These are phyloP conservation scores for Tetramorium alpestre DNA, from an alignment of 1,140 invertebrate genomes.

Conservation along the genomic window DNA sequence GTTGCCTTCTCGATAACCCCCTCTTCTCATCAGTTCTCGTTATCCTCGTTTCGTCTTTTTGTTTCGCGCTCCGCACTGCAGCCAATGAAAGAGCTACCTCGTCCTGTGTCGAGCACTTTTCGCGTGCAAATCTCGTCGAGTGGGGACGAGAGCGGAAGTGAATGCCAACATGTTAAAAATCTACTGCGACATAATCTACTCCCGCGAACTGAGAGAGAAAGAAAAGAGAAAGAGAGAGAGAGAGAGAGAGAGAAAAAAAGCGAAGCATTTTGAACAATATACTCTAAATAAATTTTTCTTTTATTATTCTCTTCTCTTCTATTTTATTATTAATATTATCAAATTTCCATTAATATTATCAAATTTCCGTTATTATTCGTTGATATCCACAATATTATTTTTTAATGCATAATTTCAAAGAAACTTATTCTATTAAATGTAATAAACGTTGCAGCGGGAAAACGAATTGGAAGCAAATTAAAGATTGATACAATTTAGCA, in stretches of 20 bases:
- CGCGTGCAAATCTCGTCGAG: slow-evolving; percentile 51
- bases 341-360: background rate
- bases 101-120: slow-evolving; percentile 62
- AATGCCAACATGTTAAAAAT: slow-evolving; percentile 42
- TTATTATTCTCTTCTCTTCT: too few relatives aligned
- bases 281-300: background rate
- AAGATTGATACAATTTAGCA: slow-evolving; percentile 25
- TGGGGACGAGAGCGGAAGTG: slow-evolving; percentile 27
- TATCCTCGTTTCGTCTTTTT: slow-evolving; percentile 60
- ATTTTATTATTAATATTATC: background rate
- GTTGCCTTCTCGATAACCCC: slow-evolving; percentile 57
- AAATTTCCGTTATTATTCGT: background rate
- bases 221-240: background rate
- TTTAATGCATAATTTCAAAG: background rate
- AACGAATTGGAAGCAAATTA: slow-evolving; percentile 24
- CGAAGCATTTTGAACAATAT: background rate
- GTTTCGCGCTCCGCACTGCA: slow-evolving; percentile 62
- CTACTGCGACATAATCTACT: slow-evolving; percentile 9
- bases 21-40: slow-evolving; percentile 23
- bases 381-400: background rate
- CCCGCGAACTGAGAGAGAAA: background rate
- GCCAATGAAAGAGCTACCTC: slow-evolving; percentile 73
- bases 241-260: background rate
- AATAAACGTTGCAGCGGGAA: slow-evolving; percentile 26
- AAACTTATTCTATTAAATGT: background rate